Evolutionary conservation across 2,797 vertebrate genomes (phyloP), one percentile per base, ranked within the genome.

Genomic region (Lepilemur septentrionalis): DNA sequence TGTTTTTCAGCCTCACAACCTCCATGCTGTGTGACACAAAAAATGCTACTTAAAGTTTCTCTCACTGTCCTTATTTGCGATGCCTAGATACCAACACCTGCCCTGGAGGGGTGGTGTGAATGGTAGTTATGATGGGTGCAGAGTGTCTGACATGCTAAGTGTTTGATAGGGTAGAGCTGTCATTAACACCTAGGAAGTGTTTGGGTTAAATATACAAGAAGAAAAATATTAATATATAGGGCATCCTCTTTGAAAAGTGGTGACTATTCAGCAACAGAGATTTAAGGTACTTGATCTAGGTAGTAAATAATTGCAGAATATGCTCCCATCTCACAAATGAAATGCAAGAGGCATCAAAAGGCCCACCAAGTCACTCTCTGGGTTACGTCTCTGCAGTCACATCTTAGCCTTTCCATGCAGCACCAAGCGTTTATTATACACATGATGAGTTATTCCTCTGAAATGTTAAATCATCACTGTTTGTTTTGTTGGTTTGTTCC

Each of bases 391-490:
- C 7, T 63, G 18, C 13, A 32, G 18, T 17, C 32, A 50, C 57
- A n/a, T 57, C 28, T 41, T 46, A 38, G 23, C 12, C n/a, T 46
- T 48, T 20, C 28, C 23, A 10, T 0, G 7, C 0, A 73, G 38
- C 10, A 81, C 3, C 22, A 32, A 57, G 7, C 18, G 17, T 38
- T 38, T 23, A 6, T 11, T 9, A 22, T 7, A 20, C 0, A 7
- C 20, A 28, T 25, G 2, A 7, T 50, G 41, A 89, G 20, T 38
- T 20, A 79, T 52, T 78, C 65, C 57, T 79, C 52, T 38, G 23
- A 35, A 78, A 78, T 50, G 7, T 30, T 28, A 80, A 18, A 41
- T n/a, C 46, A 63, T 65, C 2, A 13, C 20, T 43, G 32, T n/a
- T 52, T 46, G 15, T 10, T 84, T 28, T 67, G n/a, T 4, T 22